Conservation (phyloP, 2,888 invertebrate species). For the Mylabris sibirica region DNA sequence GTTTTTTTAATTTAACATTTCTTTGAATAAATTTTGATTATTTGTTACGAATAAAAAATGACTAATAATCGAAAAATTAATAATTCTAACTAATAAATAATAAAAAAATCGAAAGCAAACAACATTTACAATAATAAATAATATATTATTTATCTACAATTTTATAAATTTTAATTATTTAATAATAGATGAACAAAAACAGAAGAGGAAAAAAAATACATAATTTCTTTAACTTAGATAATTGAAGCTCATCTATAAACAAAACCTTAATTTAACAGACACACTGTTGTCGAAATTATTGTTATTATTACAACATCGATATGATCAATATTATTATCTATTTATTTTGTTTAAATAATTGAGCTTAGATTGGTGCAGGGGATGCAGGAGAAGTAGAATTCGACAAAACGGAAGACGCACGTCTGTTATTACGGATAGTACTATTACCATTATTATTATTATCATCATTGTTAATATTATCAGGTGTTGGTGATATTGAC, state of each 20-base stretch:
- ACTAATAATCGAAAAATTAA: constrained; percentile 38
- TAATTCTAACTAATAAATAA: constrained; percentile 41
- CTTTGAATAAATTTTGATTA: constrained; percentile 37
- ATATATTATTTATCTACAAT: constrained; percentile 35
- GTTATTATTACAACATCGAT: constrained; percentile 17
- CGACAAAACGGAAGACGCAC: constrained; percentile 45
- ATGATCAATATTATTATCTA: constrained; percentile 9
- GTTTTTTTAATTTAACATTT: constrained; percentile 37
- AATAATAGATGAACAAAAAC: constrained; percentile 30
- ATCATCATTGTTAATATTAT: constrained; percentile 20
- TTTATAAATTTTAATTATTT: constrained; percentile 20
- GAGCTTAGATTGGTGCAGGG: constrained; percentile 45
- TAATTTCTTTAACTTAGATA: constrained; percentile 28
- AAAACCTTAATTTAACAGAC: constrained; percentile 52
- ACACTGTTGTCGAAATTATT: constrained; percentile 8
- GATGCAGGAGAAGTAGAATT: constrained; percentile 41
- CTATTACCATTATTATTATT: constrained; percentile 35
- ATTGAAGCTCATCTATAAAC: constrained; percentile 23
- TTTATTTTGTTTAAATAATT: not conserved
- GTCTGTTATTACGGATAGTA: constrained; percentile 43
- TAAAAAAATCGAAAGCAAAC: constrained; percentile 52
- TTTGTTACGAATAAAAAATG: constrained; percentile 31
- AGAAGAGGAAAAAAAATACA: constrained; percentile 13
- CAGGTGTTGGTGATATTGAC: constrained; percentile 51
- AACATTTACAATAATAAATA: constrained; percentile 51